Conservation (phyloP, 2,113 vertebrate genomes). For the Lophochroa leadbeateri region DNA sequence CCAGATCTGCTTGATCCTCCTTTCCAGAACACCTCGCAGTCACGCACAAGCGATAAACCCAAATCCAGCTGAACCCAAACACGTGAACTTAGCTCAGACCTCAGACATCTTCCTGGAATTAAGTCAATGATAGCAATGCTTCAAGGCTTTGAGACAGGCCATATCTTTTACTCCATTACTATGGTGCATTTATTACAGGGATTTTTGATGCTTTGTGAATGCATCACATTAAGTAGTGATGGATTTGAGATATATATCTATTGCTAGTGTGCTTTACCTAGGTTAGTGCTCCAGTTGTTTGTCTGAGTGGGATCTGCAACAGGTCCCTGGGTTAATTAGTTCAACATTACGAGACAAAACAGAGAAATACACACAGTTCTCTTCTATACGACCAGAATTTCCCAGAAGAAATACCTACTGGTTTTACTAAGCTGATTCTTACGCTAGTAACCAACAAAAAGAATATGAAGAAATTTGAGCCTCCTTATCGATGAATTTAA, state of each 20-base stretch:
- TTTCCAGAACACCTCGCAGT: not conserved
- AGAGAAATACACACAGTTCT: not conserved
- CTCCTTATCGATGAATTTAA: slow-evolving; percentile 19
- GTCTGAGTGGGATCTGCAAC: not conserved
- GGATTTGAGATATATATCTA: not conserved
- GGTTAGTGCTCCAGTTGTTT: not conserved
- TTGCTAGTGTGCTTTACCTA: not conserved
- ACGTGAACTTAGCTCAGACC: not conserved
- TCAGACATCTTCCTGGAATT: not conserved
- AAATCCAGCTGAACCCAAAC: not conserved
- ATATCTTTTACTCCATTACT: not conserved
- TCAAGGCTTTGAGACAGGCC: not conserved
- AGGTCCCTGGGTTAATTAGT: not conserved
- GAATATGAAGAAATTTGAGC: not conserved
- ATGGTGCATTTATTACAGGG: not conserved
- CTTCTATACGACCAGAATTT: not conserved
- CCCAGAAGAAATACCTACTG: not conserved
- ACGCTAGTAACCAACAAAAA: not conserved
- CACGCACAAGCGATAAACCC: not conserved
- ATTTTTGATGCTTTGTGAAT: not conserved
- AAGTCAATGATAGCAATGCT: not conserved
- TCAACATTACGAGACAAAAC: not conserved
- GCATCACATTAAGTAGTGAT: no score
- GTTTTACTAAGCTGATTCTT: not conserved
- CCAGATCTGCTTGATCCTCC: not conserved